phyloP scores from a whole-genome alignment of 2,888 invertebrate genomes.

The Pristionchus japonicus region DNA sequence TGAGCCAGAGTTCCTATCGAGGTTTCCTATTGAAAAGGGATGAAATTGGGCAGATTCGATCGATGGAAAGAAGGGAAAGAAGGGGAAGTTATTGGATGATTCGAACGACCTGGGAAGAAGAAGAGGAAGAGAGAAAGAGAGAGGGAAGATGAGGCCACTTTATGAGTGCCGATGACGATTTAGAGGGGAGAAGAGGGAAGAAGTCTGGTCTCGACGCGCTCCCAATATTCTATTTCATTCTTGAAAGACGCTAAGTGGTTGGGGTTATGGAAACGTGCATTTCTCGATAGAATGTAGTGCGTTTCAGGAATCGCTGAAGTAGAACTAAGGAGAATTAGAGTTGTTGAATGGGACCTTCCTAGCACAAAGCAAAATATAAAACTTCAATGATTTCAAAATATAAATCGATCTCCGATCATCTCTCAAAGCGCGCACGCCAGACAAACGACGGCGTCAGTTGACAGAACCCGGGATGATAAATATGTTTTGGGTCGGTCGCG shows the following conservation, averaged over 20 bases:
- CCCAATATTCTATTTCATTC: background rate
- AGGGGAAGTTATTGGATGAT: background rate
- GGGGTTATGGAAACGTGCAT: background rate
- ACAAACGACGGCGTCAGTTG: background rate
- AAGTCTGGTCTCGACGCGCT: background rate
- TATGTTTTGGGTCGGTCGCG: constrained; percentile 32
- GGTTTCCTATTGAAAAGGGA: background rate
- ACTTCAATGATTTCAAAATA: background rate
- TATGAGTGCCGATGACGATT: background rate
- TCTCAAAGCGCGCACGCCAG: background rate
- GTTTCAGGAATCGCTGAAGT: too few species aligned
- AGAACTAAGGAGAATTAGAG: too few species aligned
- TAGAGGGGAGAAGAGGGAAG: background rate
- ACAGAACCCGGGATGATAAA: background rate
- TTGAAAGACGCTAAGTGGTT: background rate
- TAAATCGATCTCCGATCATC: background rate
- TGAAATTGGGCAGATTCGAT: background rate
- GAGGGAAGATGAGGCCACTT: background rate
- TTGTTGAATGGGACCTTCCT: too few species aligned
- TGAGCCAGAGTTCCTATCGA: background rate
- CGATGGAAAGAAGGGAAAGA: background rate
- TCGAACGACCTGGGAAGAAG: background rate
- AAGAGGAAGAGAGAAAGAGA: background rate
- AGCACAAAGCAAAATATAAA: too few species aligned
- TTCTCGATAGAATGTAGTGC: too few species aligned